Base-by-base conservation (phyloP, 2,888 invertebrate species). In the Selenia dentaria region DNA sequence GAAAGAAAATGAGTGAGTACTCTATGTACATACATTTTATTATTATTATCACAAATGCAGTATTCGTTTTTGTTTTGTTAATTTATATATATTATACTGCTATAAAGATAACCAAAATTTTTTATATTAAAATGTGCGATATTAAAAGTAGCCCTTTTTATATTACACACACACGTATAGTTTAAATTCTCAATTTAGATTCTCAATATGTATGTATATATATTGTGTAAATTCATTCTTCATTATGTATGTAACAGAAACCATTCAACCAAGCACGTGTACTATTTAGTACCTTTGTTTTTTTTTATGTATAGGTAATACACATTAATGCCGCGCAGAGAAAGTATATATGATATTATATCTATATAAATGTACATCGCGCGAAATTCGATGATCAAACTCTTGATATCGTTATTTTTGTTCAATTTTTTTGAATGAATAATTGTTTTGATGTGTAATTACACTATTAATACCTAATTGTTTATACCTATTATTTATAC, bases 291-390 rank as follows among this genome's bases (percentile, higher is more conserved):
- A 44, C 37, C 20, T 22, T 3, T 22, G 20, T 22, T 4, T 6
- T 22, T 4, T 6, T 22, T 22, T 32, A 18, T 43, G 36, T 50
- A 50, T 53, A 50, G 45, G 42, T 52, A 48, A 45, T 41, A 48
- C 43, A 52, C 43, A 44, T 47, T 45, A 53, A 45, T 46, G 46
- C 39, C 49, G 42, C 49, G 45, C 53, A 53, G 49, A 45, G 45
- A 49, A 45, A 8, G 20, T 22, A 44, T 52, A 47, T 44, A 41
- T 40, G 40, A 48, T 52, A 52, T 49, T 46, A 43, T 41, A 35
- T 42, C 3, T 42, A 38, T 42, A 42, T 38, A 48, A 33, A 43
- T 40, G 31, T 43, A 22, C 20, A 6, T 4, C 20, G 6, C 20
- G 20, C 20, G 20, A 8, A 6, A 22, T 6, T 8, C 20, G 20